These are phyloP conservation scores for Mus spicilegus DNA, from an alignment of 2,113 vertebrate species.

Conservation along the genomic window DNA sequence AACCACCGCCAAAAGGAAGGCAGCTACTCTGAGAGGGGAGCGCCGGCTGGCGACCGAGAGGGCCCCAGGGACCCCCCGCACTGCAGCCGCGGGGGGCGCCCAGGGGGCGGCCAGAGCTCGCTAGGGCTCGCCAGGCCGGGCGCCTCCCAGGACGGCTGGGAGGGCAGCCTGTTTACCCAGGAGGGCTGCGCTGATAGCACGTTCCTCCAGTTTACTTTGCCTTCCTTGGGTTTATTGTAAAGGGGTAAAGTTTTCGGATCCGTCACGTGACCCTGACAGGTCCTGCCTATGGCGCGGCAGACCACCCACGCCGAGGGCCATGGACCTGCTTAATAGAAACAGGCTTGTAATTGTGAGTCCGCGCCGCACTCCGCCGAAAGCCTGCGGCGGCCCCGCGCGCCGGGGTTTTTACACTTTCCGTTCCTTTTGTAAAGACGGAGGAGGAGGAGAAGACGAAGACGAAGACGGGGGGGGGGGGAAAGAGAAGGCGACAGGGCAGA, in stretches of 20 bases:
- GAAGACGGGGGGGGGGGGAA: slow-evolving; percentile 34
- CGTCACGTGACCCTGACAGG: slow-evolving; percentile 91
- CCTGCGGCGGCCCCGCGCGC: slow-evolving; percentile 86
- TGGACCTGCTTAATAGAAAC: slow-evolving; percentile 93
- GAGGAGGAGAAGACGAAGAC: slow-evolving; percentile 56
- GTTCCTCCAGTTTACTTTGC: slow-evolving; percentile 81
- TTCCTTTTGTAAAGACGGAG: slow-evolving; percentile 81
- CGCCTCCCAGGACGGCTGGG: slow-evolving; percentile 74
- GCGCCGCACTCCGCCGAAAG: slow-evolving; percentile 90
- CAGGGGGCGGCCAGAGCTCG: slow-evolving; percentile 43
- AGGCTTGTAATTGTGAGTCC: slow-evolving; percentile 92
- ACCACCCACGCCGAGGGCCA: slow-evolving; percentile 93
- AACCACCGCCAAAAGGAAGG: neutral
- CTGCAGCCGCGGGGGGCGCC: slow-evolving; percentile 12
- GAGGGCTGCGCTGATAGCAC: slow-evolving; percentile 82
- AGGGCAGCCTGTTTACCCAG: slow-evolving; percentile 83
- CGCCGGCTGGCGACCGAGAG: slow-evolving; percentile 17
- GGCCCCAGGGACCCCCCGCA: slow-evolving; percentile 18
- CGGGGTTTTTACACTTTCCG: slow-evolving; percentile 86
- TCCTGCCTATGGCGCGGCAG: slow-evolving; percentile 91
- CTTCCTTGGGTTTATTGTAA: slow-evolving; percentile 88
- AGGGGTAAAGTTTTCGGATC: slow-evolving; percentile 83
- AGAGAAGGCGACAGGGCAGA: slow-evolving; percentile 53
- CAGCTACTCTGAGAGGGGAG: neutral
- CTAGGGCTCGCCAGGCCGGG: slow-evolving; percentile 44